Percentiles rank a stretch among this genome's conserved stretches.
Evolutionary conservation across 2,888 invertebrate genomes (phyloP).

Genomic region (Nomada fabriciana): DNA sequence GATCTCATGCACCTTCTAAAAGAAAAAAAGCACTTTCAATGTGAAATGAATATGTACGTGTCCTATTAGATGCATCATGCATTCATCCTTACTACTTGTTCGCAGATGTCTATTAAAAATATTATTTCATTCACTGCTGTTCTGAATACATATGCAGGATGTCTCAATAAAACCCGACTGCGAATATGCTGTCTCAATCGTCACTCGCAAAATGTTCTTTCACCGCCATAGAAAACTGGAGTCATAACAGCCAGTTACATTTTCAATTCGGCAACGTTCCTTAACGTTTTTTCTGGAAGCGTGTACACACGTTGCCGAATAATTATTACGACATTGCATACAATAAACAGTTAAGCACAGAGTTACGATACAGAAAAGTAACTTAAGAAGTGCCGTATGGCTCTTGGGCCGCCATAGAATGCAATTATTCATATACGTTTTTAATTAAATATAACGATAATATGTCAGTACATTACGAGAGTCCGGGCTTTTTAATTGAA

Average conservation of each 20-base stretch:
- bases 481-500: too few relatives aligned
- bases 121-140: conserved; percentile 31
- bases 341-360: too few relatives aligned
- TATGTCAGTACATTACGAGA: too few relatives aligned
- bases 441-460: too few relatives aligned
- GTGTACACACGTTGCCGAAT: background rate
- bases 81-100: conserved; percentile 21
- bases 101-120: conserved; percentile 31
- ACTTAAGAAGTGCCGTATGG: too few relatives aligned
- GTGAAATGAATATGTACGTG: conserved; percentile 36
- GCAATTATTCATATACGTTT: too few relatives aligned
- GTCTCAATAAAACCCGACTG: conserved; percentile 27
- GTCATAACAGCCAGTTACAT: background rate
- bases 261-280: background rate
- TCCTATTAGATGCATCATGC: conserved; percentile 28
- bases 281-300: too few relatives aligned
- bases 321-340: too few relatives aligned
- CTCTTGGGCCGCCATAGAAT: too few relatives aligned
- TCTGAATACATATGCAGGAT: conserved; percentile 22
- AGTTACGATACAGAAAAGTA: too few relatives aligned
- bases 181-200: conserved; percentile 5
- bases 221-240: background rate
- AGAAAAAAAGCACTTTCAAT: conserved; percentile 42
- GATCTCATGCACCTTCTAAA: conserved; percentile 20
- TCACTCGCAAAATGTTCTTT: conserved; percentile 23